Percentiles rank a stretch among this genome's conserved stretches.
These are phyloP conservation scores for Pogonocichla stellata DNA, from an alignment of 2,113 vertebrate genomes.

Conservation along the genomic window DNA sequence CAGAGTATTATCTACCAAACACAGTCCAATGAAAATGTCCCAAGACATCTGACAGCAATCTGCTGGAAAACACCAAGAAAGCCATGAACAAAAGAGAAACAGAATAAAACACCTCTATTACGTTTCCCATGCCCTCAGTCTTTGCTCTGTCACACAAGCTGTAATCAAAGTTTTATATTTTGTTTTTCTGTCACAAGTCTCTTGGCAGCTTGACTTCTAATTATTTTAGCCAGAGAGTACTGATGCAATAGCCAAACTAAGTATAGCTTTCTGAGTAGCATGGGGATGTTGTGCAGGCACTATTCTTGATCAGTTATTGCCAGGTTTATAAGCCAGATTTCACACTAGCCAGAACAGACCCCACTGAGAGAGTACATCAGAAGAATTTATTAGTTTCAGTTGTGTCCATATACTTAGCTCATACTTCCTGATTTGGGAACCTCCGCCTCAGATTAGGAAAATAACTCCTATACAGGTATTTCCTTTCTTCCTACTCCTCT, in stretches of 20 bases:
- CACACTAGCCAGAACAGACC: neutral
- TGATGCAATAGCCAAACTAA: neutral
- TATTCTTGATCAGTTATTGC: neutral
- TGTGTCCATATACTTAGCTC: neutral
- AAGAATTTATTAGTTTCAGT: neutral
- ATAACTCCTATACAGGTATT: neutral
- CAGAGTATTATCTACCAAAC: neutral
- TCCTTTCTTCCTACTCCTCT: neutral
- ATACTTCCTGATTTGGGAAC: neutral
- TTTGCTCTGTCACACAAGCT: neutral
- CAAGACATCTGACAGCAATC: neutral
- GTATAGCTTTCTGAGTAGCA: neutral
- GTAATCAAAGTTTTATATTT: neutral
- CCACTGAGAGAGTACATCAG: neutral
- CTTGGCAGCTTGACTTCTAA: neutral
- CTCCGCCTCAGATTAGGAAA: neutral
- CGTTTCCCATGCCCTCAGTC: neutral
- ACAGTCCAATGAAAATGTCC: neutral
- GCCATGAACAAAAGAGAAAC: neutral
- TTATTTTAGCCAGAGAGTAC: neutral
- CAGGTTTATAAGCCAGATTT: neutral
- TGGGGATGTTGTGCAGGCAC: neutral
- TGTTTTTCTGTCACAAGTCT: neutral
- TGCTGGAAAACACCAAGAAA: neutral
- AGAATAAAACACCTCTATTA: neutral